Percentiles rank a stretch among this genome's conserved stretches.
Conservation (phyloP, 2,888 invertebrate genomes). For the Rhopalosiphum nymphaeae region DNA sequence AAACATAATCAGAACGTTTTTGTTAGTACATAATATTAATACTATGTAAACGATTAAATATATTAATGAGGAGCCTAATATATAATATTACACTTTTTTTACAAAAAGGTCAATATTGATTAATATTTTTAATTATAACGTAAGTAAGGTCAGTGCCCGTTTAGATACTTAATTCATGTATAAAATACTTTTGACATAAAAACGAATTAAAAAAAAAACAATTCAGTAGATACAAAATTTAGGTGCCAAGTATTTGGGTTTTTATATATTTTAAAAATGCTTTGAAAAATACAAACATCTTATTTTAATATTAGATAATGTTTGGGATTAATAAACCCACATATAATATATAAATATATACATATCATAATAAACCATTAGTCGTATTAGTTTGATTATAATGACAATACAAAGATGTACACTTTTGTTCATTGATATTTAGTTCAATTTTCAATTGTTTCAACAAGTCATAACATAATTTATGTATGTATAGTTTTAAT, state of each 20-base stretch:
- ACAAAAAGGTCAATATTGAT: neutral
- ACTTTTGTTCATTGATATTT: neutral
- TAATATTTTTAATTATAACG: neutral
- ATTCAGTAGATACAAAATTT: neutral
- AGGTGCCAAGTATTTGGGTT: neutral
- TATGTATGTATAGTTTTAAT: neutral
- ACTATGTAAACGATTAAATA: neutral
- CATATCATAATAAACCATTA: neutral
- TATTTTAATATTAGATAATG: neutral
- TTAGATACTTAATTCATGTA: neutral
- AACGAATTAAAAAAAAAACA: too few relatives aligned
- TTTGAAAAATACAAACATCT: neutral
- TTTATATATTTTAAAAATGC: neutral
- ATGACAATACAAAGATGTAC: neutral
- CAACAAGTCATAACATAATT: neutral
- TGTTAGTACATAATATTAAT: neutral
- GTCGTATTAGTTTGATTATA: neutral
- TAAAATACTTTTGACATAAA: neutral
- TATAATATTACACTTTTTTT: neutral
- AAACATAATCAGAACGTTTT: neutral
- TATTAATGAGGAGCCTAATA: neutral
- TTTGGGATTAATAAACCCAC: neutral
- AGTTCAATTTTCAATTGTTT: neutral
- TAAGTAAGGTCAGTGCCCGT: neutral
- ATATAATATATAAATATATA: neutral